Conservation (phyloP, 1,140 invertebrate species). For the Oryzaephilus surinamensis region DNA sequence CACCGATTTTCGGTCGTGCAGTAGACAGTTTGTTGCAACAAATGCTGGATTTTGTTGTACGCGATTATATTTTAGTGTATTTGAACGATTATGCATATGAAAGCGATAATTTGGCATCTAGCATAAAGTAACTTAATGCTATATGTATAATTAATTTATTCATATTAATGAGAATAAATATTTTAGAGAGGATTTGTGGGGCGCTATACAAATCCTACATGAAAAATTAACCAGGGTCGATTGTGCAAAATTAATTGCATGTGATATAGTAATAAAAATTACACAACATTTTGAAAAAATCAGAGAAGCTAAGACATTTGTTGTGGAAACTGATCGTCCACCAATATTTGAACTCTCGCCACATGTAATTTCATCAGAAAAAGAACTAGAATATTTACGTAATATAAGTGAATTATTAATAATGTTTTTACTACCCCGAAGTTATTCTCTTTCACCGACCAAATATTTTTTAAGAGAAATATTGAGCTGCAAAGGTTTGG, state of each 20-base stretch:
- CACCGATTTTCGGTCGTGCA: slow-evolving; percentile 64
- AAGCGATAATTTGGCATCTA: slow-evolving; percentile 32
- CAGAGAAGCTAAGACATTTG: slow-evolving; percentile 58
- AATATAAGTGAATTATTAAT: slow-evolving; percentile 73
- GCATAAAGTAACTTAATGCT: too few species aligned
- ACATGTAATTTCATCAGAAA: slow-evolving; percentile 59
- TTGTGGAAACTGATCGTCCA: slow-evolving; percentile 45
- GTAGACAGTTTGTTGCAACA: slow-evolving; percentile 75
- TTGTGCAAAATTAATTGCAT: slow-evolving; percentile 69
- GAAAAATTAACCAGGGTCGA: slow-evolving; percentile 63
- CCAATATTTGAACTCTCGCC: slow-evolving; percentile 65
- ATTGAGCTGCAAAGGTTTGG: slow-evolving; percentile 69
- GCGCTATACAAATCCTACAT: slow-evolving; percentile 62
- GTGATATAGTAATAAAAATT: slow-evolving; percentile 67
- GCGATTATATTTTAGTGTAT: slow-evolving; percentile 71
- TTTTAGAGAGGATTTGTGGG: slow-evolving; percentile 73
- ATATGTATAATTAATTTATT: too few species aligned
- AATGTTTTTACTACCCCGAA: slow-evolving; percentile 65
- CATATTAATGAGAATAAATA: too few species aligned
- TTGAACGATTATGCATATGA: slow-evolving; percentile 55
- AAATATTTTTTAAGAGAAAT: slow-evolving; percentile 74
- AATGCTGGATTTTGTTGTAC: slow-evolving; percentile 64
- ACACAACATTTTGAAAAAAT: slow-evolving; percentile 81
- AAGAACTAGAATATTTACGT: slow-evolving; percentile 70
- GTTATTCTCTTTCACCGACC: slow-evolving; percentile 65